Evolutionary conservation across 23 tunicate genomes (phyloP).

Genomic region (Styela clava): DNA sequence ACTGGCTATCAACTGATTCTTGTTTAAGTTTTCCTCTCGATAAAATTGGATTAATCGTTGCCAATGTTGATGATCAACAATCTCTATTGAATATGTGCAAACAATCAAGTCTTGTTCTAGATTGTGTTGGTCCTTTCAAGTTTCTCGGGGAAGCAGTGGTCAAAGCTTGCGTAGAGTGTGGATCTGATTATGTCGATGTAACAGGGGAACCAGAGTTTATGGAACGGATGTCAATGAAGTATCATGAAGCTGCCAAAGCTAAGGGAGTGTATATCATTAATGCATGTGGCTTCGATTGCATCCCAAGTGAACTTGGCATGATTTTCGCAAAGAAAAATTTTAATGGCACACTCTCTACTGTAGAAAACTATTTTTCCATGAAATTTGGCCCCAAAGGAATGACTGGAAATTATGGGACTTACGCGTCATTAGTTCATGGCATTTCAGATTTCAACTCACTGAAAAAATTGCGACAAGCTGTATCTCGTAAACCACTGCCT

Average conservation of each 20-base stretch:
- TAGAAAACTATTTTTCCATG: slow-evolving; percentile 52
- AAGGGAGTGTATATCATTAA: slow-evolving; percentile 60
- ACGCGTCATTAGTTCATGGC: slow-evolving; percentile 84
- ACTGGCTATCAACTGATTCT: neutral
- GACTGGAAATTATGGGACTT: slow-evolving; percentile 69
- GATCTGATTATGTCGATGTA: slow-evolving; percentile 76
- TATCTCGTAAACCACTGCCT: slow-evolving; percentile 36
- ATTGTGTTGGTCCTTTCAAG: slow-evolving; percentile 96
- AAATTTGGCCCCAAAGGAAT: slow-evolving; percentile 49
- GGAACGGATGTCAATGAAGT: slow-evolving; percentile 70
- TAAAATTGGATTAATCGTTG: slow-evolving; percentile 38
- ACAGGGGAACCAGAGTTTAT: slow-evolving; percentile 94
- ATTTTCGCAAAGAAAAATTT: slow-evolving; percentile 43
- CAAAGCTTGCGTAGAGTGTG: slow-evolving; percentile 69
- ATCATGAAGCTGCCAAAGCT: slow-evolving; percentile 68
- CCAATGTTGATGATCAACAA: slow-evolving; percentile 59
- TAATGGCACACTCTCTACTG: slow-evolving; percentile 50
- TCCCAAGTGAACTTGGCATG: slow-evolving; percentile 92
- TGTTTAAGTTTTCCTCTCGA: neutral
- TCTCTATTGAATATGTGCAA: slow-evolving; percentile 65
- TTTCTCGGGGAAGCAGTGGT: slow-evolving; percentile 92
- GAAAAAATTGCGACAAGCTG: slow-evolving; percentile 39
- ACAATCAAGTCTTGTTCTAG: slow-evolving; percentile 55
- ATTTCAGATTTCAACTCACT: slow-evolving; percentile 29
- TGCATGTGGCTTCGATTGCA: slow-evolving; percentile 95